phyloP scores from a whole-genome alignment of 2,888 invertebrate genomes.

The Lasius fuliginosus region DNA sequence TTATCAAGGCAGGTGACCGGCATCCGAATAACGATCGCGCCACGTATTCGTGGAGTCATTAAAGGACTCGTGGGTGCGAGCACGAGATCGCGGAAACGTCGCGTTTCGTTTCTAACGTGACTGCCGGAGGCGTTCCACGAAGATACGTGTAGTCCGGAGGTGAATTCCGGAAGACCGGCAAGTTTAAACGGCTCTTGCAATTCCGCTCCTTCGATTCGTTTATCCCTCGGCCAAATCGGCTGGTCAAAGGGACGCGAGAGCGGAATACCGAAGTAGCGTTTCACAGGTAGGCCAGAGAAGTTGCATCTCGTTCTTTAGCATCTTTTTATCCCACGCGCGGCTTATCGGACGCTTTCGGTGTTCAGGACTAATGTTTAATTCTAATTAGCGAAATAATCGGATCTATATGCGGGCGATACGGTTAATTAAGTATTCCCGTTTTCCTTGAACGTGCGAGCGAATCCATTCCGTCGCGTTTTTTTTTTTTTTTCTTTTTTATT shows the following conservation, averaged over 20 bases:
- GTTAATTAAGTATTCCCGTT: constrained; percentile 44
- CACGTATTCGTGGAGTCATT: constrained; percentile 79
- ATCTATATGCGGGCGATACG: background rate
- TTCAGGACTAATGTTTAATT: background rate
- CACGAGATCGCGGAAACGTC: constrained; percentile 70
- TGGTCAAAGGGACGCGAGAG: constrained; percentile 42
- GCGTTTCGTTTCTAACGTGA: constrained; percentile 77
- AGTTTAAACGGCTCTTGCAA: constrained; percentile 65
- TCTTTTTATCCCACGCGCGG: constrained; percentile 27
- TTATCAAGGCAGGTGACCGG: background rate
- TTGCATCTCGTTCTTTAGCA: background rate
- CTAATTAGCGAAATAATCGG: constrained; percentile 33
- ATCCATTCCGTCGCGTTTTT: constrained; percentile 5
- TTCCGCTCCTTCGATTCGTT: constrained; percentile 50
- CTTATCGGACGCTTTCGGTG: background rate
- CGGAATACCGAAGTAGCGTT: constrained; percentile 41
- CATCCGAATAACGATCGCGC: constrained; percentile 76
- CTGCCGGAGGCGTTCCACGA: constrained; percentile 73
- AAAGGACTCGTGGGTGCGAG: constrained; percentile 79
- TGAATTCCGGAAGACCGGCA: constrained; percentile 61
- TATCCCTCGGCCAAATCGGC: constrained; percentile 52
- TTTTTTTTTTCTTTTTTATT: constrained; percentile 24
- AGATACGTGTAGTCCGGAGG: constrained; percentile 59
- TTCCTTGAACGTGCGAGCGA: background rate
- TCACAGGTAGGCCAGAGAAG: background rate